Conservation (phyloP, 2,113 vertebrate genomes). For the Cinclus cinclus region DNA sequence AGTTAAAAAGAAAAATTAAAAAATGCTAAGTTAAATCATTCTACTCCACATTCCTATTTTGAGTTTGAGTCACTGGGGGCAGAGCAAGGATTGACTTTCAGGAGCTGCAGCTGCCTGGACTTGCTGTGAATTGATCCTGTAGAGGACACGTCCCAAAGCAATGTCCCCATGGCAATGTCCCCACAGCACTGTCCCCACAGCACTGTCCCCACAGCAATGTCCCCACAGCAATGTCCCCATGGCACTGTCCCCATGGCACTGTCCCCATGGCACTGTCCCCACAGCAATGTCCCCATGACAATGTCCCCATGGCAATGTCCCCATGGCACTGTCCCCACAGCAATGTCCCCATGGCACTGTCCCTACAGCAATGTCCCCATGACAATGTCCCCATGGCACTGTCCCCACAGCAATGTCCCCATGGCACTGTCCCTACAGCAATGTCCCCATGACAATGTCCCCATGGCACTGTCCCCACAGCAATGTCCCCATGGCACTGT, state of each 20-base stretch:
- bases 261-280: not conserved
- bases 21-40: not conserved
- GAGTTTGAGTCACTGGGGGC: rapidly evolving
- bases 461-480: too few species aligned
- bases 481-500: not conserved
- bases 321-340: too few species aligned
- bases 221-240: not conserved
- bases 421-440: not conserved
- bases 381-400: not conserved
- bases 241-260: not conserved
- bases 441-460: not conserved
- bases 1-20: not conserved
- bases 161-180: not conserved
- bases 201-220: not conserved
- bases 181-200: not conserved
- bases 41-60: not conserved
- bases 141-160: not conserved
- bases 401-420: not conserved
- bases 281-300: not conserved
- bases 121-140: not conserved
- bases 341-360: not conserved
- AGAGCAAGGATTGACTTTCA: not conserved
- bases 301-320: not conserved
- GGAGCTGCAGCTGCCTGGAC: not conserved
- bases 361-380: not conserved